Conservation (phyloP, 2,113 vertebrate genomes). For the Macroglossus sobrinus region DNA sequence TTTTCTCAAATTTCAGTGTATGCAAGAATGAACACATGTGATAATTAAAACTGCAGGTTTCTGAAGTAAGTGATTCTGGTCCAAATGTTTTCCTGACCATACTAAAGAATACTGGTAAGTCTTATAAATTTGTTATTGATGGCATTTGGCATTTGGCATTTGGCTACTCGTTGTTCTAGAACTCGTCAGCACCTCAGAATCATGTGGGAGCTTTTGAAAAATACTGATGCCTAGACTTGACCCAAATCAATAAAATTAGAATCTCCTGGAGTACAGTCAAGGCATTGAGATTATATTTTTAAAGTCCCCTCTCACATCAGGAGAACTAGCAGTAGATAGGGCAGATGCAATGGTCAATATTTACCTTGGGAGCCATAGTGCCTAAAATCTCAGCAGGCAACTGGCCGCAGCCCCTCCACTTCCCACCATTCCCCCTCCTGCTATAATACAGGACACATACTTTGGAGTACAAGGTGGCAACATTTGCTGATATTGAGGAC, state of each 20-base stretch:
- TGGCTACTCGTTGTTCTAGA: background rate
- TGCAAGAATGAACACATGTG: background rate
- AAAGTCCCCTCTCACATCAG: background rate
- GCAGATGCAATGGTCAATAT: accelerated
- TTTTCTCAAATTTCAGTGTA: background rate
- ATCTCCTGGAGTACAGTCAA: background rate
- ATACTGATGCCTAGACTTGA: background rate
- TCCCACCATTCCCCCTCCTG: background rate
- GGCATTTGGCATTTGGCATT: background rate
- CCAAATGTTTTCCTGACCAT: background rate
- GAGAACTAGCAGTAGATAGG: background rate
- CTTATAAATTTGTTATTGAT: background rate
- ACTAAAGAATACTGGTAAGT: background rate
- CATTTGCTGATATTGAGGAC: background rate
- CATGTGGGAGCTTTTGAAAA: background rate
- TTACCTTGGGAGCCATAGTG: background rate
- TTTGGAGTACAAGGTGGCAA: background rate
- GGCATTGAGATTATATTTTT: background rate
- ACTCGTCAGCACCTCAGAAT: background rate
- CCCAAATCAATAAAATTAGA: background rate
- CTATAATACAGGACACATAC: background rate
- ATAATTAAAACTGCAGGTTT: background rate
- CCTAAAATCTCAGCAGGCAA: background rate
- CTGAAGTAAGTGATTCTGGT: background rate
- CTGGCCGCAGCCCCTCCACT: background rate